A percentile compares a stretch with the other conserved stretches of the same genome.
phyloP scores from a whole-genome alignment of 2,797 vertebrate species.

The Hephaestus fuliginosus region DNA sequence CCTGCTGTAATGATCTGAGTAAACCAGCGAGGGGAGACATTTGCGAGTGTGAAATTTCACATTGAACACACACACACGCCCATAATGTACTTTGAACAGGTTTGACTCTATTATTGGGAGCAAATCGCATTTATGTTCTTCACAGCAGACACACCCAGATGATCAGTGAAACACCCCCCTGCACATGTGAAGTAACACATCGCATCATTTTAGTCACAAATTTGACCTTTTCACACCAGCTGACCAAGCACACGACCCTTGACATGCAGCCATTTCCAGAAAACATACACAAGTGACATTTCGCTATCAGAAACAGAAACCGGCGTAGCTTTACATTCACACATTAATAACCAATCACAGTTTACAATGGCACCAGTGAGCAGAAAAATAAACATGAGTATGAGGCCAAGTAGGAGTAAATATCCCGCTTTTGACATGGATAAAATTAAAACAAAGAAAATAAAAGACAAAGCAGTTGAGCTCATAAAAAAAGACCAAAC shows the following conservation, averaged over 20 bases:
- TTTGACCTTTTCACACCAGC: neutral
- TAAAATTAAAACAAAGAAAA: slow-evolving; percentile 24
- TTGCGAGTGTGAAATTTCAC: slow-evolving; percentile 27
- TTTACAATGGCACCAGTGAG: slow-evolving; percentile 22
- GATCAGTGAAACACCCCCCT: neutral
- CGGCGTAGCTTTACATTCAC: neutral
- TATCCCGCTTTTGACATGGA: slow-evolving; percentile 20
- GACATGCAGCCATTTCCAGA: slow-evolving; percentile 35
- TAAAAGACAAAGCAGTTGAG: slow-evolving; percentile 25
- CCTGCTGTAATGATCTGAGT: slow-evolving; percentile 16
- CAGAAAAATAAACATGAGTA: slow-evolving; percentile 49
- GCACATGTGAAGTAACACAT: neutral
- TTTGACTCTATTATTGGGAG: neutral
- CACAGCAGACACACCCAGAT: slow-evolving; percentile 15
- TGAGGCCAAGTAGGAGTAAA: slow-evolving; percentile 47
- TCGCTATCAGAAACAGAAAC: slow-evolving; percentile 13
- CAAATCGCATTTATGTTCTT: neutral
- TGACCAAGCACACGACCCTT: slow-evolving; percentile 15
- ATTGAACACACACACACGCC: slow-evolving; percentile 11
- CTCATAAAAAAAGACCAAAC: slow-evolving; percentile 56
- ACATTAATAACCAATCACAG: slow-evolving; percentile 10
- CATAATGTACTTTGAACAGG: slow-evolving; percentile 1
- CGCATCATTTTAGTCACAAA: slow-evolving; percentile 12
- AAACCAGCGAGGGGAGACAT: slow-evolving; percentile 52
- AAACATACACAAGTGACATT: slow-evolving; percentile 18